phyloP scores from a whole-genome alignment of 2,888 invertebrate genomes.

The Piscicola geometra region DNA sequence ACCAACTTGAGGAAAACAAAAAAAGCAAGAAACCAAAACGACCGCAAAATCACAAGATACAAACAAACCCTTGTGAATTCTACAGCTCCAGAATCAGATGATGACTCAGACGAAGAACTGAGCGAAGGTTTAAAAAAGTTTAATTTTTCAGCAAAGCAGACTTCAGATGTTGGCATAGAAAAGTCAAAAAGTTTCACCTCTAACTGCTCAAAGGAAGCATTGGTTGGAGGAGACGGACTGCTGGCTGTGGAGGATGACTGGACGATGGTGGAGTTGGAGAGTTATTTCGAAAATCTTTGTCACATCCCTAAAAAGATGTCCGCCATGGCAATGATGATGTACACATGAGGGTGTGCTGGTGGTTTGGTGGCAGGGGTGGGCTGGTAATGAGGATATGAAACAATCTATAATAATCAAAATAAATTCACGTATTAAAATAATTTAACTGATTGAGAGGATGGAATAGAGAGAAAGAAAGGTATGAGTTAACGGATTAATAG shows the following conservation, averaged over 20 bases:
- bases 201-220: neutral
- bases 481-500: too few relatives aligned
- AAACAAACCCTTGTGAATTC: neutral
- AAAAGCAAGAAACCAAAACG: neutral
- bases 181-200: neutral
- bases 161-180: neutral
- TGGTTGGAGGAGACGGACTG: constrained; percentile 1
- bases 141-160: neutral
- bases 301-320: constrained; percentile 39
- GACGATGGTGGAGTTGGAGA: constrained; percentile 29
- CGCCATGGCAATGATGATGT: constrained; percentile 38
- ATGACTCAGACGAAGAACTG: constrained; percentile 8
- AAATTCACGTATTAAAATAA: too few relatives aligned
- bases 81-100: neutral
- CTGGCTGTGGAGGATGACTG: constrained; percentile 24
- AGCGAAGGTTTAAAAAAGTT: constrained; percentile 13
- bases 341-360: constrained; percentile 13
- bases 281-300: constrained; percentile 38
- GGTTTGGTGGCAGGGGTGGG: too few relatives aligned
- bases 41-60: neutral
- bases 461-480: too few relatives aligned
- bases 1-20: neutral
- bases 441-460: too few relatives aligned
- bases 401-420: too few relatives aligned
- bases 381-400: too few relatives aligned